Conservation (phyloP, 2,113 vertebrate species). For the Dipodomys stephensi region DNA sequence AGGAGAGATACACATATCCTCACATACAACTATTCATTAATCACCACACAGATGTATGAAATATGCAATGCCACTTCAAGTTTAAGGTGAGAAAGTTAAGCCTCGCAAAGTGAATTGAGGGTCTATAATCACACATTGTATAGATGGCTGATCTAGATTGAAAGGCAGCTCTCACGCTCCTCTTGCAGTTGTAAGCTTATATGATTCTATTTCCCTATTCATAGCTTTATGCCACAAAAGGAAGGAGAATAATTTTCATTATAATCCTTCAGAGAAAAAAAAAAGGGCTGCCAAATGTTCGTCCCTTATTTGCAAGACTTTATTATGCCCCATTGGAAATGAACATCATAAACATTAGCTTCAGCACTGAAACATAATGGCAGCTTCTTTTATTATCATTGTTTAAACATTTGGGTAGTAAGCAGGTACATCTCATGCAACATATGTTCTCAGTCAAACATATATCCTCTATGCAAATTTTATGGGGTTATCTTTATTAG, state of each 20-base stretch:
- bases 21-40: background rate
- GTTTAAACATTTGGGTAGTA: conserved; percentile 72
- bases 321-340: conserved; percentile 65
- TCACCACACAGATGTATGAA: background rate
- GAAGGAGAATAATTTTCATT: conserved; percentile 52
- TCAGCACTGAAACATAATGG: conserved; percentile 50
- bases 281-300: conserved; percentile 25
- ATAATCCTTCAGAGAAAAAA: conserved; percentile 15
- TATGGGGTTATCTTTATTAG: conserved; percentile 68
- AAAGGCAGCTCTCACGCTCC: background rate
- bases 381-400: conserved; percentile 65
- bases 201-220: conserved; percentile 4
- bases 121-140: background rate
- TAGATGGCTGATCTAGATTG: background rate
- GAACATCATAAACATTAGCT: conserved; percentile 58
- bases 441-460: conserved; percentile 67
- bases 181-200: conserved; percentile 5
- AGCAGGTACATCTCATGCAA: conserved; percentile 59
- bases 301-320: conserved; percentile 58
- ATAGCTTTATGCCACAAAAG: conserved; percentile 15
- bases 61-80: background rate
- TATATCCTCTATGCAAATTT: conserved; percentile 69
- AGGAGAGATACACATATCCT: background rate
- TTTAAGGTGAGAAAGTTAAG: conserved; percentile 24
- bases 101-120: background rate